Percentiles rank a stretch among this genome's conserved stretches.
phyloP scores from a whole-genome alignment of 2,888 invertebrate species.

The Magallana nippona region DNA sequence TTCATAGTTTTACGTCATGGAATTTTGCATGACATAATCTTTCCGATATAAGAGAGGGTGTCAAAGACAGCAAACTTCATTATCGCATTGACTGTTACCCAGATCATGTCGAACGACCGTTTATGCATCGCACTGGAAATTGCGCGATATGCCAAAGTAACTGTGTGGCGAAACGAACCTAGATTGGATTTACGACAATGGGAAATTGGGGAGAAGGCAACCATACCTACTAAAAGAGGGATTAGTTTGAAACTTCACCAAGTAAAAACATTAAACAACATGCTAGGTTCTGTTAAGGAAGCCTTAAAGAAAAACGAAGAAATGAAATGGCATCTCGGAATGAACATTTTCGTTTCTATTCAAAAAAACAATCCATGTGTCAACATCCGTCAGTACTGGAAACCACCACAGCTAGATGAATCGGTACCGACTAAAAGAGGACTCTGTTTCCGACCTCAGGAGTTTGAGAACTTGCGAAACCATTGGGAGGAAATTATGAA shows the following conservation, averaged over 20 bases:
- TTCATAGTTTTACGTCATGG: background rate
- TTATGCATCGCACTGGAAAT: slow-evolving; percentile 37
- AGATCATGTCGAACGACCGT: slow-evolving; percentile 33
- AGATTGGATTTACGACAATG: slow-evolving; percentile 47
- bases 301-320: slow-evolving; percentile 35
- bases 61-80: background rate
- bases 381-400: slow-evolving; percentile 51
- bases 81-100: background rate
- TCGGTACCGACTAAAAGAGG: slow-evolving; percentile 48
- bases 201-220: background rate
- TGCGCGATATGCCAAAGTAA: slow-evolving; percentile 42
- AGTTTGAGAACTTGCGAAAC: background rate
- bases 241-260: slow-evolving; percentile 47
- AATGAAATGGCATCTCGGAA: slow-evolving; percentile 36
- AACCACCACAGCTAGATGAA: slow-evolving; percentile 43
- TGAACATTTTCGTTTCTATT: slow-evolving; percentile 42
- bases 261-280: slow-evolving; percentile 46
- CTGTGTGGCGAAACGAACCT: slow-evolving; percentile 40
- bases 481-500: background rate
- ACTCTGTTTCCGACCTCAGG: slow-evolving; percentile 43
- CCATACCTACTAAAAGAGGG: slow-evolving; percentile 46
- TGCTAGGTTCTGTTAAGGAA: slow-evolving; percentile 31
- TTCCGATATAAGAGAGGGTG: background rate
- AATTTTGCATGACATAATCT: background rate
- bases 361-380: slow-evolving; percentile 35